Base-by-base conservation (phyloP, 1,140 invertebrate species). In the Drosophila kikkawai region DNA sequence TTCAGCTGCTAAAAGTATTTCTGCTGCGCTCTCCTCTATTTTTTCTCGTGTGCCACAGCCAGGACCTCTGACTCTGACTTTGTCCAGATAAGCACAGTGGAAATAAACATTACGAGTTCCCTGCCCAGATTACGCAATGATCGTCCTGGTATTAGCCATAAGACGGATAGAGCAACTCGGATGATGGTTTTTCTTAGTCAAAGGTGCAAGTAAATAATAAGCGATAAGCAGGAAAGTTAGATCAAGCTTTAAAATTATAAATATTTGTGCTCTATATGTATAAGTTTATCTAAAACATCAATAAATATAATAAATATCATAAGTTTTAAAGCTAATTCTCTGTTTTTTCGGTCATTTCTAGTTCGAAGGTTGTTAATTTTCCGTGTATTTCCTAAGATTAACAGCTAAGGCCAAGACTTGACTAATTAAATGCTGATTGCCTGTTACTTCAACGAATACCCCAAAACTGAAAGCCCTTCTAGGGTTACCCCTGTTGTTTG, bases 41-140 rank as follows among this genome's bases (percentile, higher is more conserved):
- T 79, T 87, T 87, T 87, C 83, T 74, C 77, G 81, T 80, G 82
- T 57, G 75, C 61, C 64, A 47, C 22, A 53, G 66, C 39, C 45
- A 50, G 55, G 59, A 64, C 53, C 56, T 48, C 60, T 76, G 36
- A 7, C 39, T 32, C 41, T 58, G 32, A 12, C 71, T 78, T 37
- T 60, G 73, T 61, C 68, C 84, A 87, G 84, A 87, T 87, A 87
- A 87, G 84, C 84, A 87, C 84, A 87, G 85, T 88, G 84, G 84
- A 87, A 84, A 87, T 87, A 84, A 87, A 68, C 80, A 88, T 88
- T 71, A 88, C 56, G 80, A 75, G 76, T 60, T 59, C 44, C 34
- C 36, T 17, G 15, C 29, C 48, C 32, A 50, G 74, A 61, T 69
- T 77, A 60, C 66, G 61, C 68, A 66, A 78, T 88, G 80, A 87